Conservation (phyloP, 2,797 vertebrate genomes). For the Gymnocypris eckloni region DNA sequence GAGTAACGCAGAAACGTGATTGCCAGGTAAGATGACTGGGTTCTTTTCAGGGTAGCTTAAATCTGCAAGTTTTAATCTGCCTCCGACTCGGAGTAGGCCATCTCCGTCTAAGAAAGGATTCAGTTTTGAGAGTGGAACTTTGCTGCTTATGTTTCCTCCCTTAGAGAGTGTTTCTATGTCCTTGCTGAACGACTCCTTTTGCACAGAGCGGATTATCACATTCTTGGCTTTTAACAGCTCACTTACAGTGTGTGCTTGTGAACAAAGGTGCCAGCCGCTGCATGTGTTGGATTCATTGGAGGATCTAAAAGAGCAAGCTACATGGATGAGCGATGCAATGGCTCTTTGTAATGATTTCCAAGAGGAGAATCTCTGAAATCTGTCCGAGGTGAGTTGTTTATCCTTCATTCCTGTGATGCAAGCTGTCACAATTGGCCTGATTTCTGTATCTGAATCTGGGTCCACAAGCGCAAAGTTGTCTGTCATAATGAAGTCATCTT, state of each 20-base stretch:
- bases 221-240: slow-evolving; percentile 28
- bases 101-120: neutral
- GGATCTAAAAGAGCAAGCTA: neutral
- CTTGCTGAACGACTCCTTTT: slow-evolving; percentile 42
- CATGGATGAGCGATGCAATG: slow-evolving; percentile 28
- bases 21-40: slow-evolving; percentile 33
- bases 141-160: too few species aligned
- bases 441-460: too few species aligned
- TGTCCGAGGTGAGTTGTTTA: neutral
- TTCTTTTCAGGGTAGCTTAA: neutral
- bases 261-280: slow-evolving; percentile 55
- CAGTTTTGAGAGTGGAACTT: neutral
- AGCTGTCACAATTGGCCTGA: too few species aligned
- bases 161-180: slow-evolving; percentile 2
- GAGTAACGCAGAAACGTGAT: slow-evolving; percentile 22
- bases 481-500: too few species aligned
- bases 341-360: slow-evolving; percentile 38
- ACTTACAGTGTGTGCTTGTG: slow-evolving; percentile 29
- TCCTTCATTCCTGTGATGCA: too few species aligned
- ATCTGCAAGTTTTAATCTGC: slow-evolving; percentile 33
- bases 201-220: slow-evolving; percentile 39
- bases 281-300: neutral
- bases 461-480: too few species aligned
- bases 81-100: neutral
- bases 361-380: slow-evolving; percentile 38